These are phyloP conservation scores for Abrostola tripartita DNA, from an alignment of 2,888 invertebrate species.

Conservation along the genomic window DNA sequence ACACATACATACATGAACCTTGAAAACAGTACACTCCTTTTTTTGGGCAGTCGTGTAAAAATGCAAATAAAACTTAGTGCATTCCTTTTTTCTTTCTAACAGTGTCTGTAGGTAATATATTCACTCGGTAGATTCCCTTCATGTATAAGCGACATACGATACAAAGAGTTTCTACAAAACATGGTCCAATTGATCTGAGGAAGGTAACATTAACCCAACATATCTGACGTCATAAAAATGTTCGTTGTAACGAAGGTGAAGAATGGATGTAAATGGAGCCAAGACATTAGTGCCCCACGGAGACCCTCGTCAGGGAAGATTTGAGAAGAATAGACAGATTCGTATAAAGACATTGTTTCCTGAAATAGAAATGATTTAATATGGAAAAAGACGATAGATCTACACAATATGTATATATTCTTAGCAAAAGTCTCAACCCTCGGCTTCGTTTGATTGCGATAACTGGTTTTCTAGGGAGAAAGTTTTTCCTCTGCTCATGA, in stretches of 20 bases:
- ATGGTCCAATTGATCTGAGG: not conserved
- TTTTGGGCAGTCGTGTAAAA: too few species aligned
- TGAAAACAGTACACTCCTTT: too few species aligned
- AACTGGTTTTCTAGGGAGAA: too few species aligned
- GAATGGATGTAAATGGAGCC: conserved; percentile 33
- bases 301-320: conserved; percentile 35
- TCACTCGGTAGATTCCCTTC: not conserved
- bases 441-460: too few species aligned
- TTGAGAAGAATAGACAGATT: not conserved
- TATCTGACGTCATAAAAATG: conserved; percentile 24
- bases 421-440: too few species aligned
- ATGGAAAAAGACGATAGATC: too few species aligned
- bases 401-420: too few species aligned
- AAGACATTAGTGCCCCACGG: conserved; percentile 12
- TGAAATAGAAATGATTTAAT: not conserved
- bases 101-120: too few species aligned
- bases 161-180: not conserved
- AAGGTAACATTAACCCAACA: conserved; percentile 31
- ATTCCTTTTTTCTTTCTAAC: too few species aligned
- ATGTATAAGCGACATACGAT: not conserved
- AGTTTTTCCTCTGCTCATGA: too few species aligned
- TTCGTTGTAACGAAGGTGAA: conserved; percentile 23
- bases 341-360: not conserved
- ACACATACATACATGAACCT: too few species aligned
- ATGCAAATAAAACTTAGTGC: too few species aligned